phyloP scores from a whole-genome alignment of 2,797 vertebrate species.

The Bradypodion pumilum region DNA sequence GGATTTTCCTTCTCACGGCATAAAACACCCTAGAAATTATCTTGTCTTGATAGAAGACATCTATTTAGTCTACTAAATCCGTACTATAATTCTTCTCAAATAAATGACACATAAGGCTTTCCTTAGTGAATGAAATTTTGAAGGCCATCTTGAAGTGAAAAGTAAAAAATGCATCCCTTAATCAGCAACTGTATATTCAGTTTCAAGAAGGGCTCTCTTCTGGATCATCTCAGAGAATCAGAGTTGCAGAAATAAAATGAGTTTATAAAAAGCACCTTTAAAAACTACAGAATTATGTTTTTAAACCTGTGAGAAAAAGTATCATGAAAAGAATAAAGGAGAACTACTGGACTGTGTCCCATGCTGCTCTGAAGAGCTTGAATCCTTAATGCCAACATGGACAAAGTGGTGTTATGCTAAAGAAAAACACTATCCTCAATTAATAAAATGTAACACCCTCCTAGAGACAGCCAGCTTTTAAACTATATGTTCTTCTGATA shows the following conservation, averaged over 20 bases:
- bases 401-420: conserved; percentile 18
- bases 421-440: neutral
- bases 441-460: neutral
- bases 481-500: neutral
- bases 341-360: conserved; percentile 36
- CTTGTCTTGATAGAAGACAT: neutral
- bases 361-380: neutral
- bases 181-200: neutral
- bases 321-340: conserved; percentile 15
- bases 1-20: neutral
- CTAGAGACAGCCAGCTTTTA: neutral
- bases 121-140: neutral
- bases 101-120: neutral
- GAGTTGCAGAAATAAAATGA: conserved; percentile 20
- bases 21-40: neutral
- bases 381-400: neutral
- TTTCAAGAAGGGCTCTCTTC: neutral
- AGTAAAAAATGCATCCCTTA: neutral
- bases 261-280: conserved; percentile 12
- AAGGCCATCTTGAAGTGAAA: neutral
- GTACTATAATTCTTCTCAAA: neutral
- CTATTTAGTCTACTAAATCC: neutral
- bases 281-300: neutral
- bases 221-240: neutral
- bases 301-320: neutral